These are phyloP conservation scores for Enchytraeus crypticus DNA, from an alignment of 2,888 invertebrate species.

Conservation along the genomic window DNA sequence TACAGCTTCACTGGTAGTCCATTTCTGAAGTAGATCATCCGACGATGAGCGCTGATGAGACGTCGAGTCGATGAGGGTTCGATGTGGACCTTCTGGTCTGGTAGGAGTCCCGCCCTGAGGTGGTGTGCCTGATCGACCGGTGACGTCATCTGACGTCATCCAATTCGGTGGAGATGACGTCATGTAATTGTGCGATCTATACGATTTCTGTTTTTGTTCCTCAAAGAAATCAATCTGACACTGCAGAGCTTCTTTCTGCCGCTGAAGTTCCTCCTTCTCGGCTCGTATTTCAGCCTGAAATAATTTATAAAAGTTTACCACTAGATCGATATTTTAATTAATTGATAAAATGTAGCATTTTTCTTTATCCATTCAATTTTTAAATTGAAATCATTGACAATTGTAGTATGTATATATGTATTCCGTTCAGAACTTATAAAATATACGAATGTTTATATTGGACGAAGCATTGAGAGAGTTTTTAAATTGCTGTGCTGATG, in stretches of 20 bases:
- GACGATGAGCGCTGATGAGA: slow-evolving; percentile 7
- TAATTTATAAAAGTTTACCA: no score
- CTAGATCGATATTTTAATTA: no score
- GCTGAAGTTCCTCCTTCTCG: slow-evolving; percentile 80
- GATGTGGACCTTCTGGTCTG: neutral
- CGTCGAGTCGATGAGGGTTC: slow-evolving; percentile 1
- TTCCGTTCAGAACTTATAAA: no score
- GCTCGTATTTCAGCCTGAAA: slow-evolving; percentile 39
- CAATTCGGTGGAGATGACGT: neutral
- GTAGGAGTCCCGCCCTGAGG: neutral
- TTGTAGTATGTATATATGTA: no score
- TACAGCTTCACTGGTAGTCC: neutral
- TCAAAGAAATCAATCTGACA: slow-evolving; percentile 54
- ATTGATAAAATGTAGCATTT: no score
- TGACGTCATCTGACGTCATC: neutral
- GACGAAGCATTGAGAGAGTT: no score
- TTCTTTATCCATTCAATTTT: no score
- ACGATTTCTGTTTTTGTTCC: slow-evolving; percentile 21
- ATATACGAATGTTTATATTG: no score
- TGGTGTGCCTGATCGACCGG: neutral
- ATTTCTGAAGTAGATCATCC: slow-evolving; percentile 5
- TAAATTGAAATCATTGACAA: no score
- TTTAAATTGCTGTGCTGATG: no score
- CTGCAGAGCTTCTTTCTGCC: slow-evolving; percentile 73
- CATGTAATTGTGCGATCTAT: neutral